Conservation (phyloP, 2,888 invertebrate genomes). For the Physocephala rufipes region DNA sequence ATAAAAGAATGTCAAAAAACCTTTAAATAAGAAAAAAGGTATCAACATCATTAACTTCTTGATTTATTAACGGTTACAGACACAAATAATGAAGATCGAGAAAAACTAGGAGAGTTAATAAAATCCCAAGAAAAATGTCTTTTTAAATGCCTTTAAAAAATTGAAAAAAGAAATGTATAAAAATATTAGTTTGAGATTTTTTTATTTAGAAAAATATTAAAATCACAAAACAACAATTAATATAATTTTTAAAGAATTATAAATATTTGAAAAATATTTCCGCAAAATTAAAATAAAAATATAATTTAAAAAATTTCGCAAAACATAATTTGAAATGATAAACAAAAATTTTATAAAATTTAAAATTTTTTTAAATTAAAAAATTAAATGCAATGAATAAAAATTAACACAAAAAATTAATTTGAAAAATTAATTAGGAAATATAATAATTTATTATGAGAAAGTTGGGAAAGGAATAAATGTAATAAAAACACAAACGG, state of each 20-base stretch:
- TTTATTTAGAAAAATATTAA: constrained; percentile 19
- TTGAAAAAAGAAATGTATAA: constrained; percentile 19
- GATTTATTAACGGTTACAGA: constrained; percentile 64
- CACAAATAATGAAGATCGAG: neutral
- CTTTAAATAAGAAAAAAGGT: constrained; percentile 48
- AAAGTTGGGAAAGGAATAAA: neutral
- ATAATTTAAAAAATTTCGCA: neutral
- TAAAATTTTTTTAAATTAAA: constrained; percentile 55
- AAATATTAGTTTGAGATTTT: constrained; percentile 19
- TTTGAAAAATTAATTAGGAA: neutral
- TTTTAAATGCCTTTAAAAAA: neutral
- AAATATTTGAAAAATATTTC: no score
- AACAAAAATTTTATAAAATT: constrained; percentile 55
- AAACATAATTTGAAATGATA: constrained; percentile 19
- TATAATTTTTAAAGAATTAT: neutral
- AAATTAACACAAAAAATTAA: constrained; percentile 11
- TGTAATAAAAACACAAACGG: no score
- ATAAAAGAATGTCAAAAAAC: constrained; percentile 35
- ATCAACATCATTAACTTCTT: constrained; percentile 67
- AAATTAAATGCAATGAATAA: no score
- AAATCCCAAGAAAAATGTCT: neutral
- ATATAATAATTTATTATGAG: constrained; percentile 6
- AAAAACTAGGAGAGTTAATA: neutral
- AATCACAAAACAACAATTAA: constrained; percentile 7
- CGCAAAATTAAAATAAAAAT: neutral